These are phyloP conservation scores for Myotis yumanensis DNA, from an alignment of 2,113 vertebrate species.

Conservation along the genomic window DNA sequence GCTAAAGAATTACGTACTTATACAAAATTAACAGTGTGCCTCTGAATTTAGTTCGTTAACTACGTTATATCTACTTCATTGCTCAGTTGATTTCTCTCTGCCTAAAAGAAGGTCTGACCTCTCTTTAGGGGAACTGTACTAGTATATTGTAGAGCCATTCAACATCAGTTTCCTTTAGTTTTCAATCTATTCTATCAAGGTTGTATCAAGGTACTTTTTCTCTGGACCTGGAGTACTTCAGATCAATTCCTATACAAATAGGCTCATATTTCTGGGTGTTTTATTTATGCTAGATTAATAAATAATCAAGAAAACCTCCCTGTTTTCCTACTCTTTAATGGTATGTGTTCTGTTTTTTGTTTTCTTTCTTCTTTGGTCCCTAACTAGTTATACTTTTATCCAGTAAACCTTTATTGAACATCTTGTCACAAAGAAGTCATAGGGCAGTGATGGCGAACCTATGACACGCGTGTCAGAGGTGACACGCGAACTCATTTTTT, in stretches of 20 bases:
- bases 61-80: neutral
- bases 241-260: constrained; percentile 29
- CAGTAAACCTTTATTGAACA: constrained; percentile 17
- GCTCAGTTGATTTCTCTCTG: neutral
- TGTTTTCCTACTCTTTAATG: neutral
- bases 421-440: constrained; percentile 13
- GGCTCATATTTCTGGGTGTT: neutral
- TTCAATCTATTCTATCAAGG: neutral
- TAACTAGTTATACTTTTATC: constrained; percentile 26
- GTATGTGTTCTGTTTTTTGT: constrained; percentile 17
- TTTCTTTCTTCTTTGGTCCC: neutral
- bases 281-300: constrained; percentile 20
- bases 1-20: constrained; percentile 32
- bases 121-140: neutral
- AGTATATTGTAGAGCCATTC: neutral
- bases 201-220: constrained; percentile 17
- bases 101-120: neutral
- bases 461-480: no score
- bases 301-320: neutral
- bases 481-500: no score
- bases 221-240: neutral
- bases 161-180: neutral
- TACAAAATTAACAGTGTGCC: neutral
- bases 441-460: neutral
- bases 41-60: constrained; percentile 38